Conservation (phyloP, 1,140 invertebrate species). For the Neotoxoptera formosana region DNA sequence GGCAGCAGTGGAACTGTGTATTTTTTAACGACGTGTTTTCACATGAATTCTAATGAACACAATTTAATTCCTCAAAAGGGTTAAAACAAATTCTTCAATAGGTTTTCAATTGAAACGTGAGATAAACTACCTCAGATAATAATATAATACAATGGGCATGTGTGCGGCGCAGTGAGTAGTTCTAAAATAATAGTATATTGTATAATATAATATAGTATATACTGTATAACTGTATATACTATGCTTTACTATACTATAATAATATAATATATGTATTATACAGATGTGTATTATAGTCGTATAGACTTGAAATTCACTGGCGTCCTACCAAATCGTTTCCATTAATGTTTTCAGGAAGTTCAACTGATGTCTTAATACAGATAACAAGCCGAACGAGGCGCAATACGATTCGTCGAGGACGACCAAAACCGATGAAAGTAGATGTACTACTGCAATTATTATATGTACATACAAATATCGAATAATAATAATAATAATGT, state of each 20-base stretch:
- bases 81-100: not conserved
- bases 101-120: constrained; percentile 32
- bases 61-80: not conserved
- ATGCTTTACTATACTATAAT: not conserved
- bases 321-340: constrained; percentile 17
- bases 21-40: constrained; percentile 28
- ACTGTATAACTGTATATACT: not conserved
- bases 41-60: not conserved
- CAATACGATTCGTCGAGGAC: not conserved
- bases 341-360: constrained; percentile 6
- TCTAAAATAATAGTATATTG: not conserved
- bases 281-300: not conserved
- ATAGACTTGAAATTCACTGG: constrained; percentile 1
- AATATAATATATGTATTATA: not conserved
- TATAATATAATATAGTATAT: not conserved
- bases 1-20: not conserved
- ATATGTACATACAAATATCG: not conserved
- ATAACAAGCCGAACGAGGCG: not conserved
- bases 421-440: not conserved
- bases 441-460: not conserved
- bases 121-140: not conserved
- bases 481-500: not conserved
- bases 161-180: not conserved
- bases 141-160: not conserved
- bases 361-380: constrained; percentile 17